Evolutionary conservation across 2,797 vertebrate species (phyloP).

Genomic region (Mormyrus proboscirostris): DNA sequence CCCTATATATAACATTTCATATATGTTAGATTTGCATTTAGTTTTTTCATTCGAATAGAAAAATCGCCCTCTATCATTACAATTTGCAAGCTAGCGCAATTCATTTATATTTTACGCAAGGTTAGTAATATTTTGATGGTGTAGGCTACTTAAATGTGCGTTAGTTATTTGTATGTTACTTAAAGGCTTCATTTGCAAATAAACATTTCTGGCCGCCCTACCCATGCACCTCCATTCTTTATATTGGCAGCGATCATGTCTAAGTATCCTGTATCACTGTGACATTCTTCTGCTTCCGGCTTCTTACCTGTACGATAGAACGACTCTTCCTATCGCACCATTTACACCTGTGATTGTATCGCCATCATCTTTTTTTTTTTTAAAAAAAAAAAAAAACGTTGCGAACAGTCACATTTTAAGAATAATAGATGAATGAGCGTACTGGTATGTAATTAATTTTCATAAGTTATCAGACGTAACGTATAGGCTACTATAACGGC

Average conservation of each 20-base stretch:
- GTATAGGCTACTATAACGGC: not conserved
- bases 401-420: not conserved
- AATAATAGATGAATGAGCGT: not conserved
- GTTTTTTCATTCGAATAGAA: not conserved
- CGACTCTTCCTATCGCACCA: not conserved
- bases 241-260: not conserved
- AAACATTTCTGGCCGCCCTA: not conserved
- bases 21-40: not conserved
- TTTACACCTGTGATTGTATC: not conserved
- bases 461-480: not conserved
- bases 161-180: not conserved
- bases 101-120: not conserved
- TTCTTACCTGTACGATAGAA: constrained; percentile 4
- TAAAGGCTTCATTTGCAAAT: not conserved
- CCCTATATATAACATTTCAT: constrained; percentile 8
- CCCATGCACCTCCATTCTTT: not conserved
- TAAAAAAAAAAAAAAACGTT: too few relatives aligned
- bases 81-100: not conserved
- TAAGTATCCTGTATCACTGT: not conserved
- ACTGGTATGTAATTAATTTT: constrained; percentile 5
- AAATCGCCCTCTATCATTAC: not conserved
- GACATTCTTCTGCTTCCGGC: not conserved
- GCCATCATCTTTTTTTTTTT: too few relatives aligned
- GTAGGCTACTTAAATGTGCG: not conserved
- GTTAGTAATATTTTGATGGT: not conserved